Percentiles rank a stretch among this genome's conserved stretches.
phyloP scores from a whole-genome alignment of 2,888 invertebrate genomes.

The Apodemia mormo region DNA sequence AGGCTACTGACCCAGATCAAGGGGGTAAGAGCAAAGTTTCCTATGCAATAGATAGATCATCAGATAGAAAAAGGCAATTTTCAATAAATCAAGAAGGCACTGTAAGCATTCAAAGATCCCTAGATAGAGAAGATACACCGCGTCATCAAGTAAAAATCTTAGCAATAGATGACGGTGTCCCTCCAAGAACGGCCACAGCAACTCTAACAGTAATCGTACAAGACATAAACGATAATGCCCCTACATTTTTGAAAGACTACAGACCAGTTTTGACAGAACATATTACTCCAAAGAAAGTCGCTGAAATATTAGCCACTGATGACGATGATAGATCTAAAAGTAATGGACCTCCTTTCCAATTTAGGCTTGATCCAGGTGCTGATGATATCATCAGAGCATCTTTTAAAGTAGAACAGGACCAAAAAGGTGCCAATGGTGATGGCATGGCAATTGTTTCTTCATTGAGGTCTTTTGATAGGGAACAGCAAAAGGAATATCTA shows the following conservation, averaged over 20 bases:
- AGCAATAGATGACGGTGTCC: constrained; percentile 96
- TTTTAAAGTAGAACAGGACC: constrained; percentile 98
- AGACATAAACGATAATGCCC: constrained; percentile 97
- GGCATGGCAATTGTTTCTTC: constrained; percentile 99
- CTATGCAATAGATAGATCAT: constrained; percentile 94
- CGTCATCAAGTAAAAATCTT: constrained; percentile 97
- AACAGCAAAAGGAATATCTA: constrained; percentile 97
- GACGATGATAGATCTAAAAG: constrained; percentile 96
- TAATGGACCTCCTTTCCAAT: constrained; percentile 98
- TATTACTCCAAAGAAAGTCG: constrained; percentile 94
- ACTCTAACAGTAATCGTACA: constrained; percentile 96
- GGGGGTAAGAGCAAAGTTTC: constrained; percentile 95
- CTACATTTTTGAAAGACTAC: constrained; percentile 95
- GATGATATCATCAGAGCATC: constrained; percentile 96
- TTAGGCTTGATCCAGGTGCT: constrained; percentile 95
- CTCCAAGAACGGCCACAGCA: constrained; percentile 96
- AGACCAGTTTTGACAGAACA: constrained; percentile 96
- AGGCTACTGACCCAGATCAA: constrained; percentile 97
- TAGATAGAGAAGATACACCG: constrained; percentile 97
- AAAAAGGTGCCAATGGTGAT: constrained; percentile 98
- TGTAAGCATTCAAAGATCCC: constrained; percentile 94
- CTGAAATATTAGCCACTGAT: constrained; percentile 95
- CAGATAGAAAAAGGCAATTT: constrained; percentile 96
- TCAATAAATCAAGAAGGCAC: constrained; percentile 97
- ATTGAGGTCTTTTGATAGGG: constrained; percentile 95